Evolutionary conservation across 30 jellyfish, hydroid and myxozoan genomes (phyloP).

Genomic region (Nemopilema nomurai): DNA sequence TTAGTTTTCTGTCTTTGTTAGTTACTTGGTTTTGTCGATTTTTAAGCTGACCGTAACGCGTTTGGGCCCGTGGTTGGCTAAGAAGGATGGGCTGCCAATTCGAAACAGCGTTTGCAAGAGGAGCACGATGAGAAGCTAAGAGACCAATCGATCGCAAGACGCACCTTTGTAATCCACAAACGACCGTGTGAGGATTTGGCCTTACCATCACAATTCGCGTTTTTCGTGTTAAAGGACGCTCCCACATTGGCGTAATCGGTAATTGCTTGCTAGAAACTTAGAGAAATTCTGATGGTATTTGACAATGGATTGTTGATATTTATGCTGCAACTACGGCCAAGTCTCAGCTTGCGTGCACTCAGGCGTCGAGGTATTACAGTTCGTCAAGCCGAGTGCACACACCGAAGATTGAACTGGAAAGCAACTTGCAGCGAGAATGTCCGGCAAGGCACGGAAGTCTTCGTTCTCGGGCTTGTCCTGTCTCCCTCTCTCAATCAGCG

Average conservation of each 20-base stretch:
- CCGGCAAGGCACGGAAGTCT: neutral
- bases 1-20: neutral
- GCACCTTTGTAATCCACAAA: neutral
- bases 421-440: neutral
- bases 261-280: neutral
- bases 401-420: neutral
- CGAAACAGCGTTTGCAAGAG: neutral
- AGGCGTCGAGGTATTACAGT: no score
- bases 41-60: no score
- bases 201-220: neutral
- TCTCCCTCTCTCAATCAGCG: constrained; percentile 5
- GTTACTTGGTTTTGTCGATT: neutral
- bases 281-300: neutral
- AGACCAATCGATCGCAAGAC: neutral
- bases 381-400: neutral
- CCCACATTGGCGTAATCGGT: neutral
- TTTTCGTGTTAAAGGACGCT: neutral
- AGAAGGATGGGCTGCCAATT: neutral
- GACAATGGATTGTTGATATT: neutral
- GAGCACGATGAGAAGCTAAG: neutral
- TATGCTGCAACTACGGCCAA: neutral
- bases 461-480: constrained; percentile 19
- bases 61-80: neutral
- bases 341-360: neutral
- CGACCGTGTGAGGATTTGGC: neutral